Base-by-base conservation (phyloP, 2,113 vertebrate species). In the Dipodomys ordii region DNA sequence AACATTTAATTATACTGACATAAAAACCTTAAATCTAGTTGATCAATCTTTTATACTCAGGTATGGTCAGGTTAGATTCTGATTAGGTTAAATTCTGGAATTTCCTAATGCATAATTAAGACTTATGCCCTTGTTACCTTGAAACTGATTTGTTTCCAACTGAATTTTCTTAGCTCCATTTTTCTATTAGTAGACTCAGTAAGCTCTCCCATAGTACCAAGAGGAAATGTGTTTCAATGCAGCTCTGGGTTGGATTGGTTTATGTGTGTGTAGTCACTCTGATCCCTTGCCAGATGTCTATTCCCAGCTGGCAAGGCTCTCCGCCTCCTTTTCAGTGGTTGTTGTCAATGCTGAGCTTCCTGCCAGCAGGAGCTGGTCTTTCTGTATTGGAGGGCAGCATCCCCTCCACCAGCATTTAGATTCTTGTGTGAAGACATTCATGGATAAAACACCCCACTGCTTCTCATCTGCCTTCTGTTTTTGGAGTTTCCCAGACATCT, bases 281-380 rank as follows among this genome's bases (percentile, higher is more conserved):
- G 97, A 98, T 98, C 95, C 87, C 87, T 73, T 97, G 98, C 98
- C 98, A 98, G 98, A 96, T 97, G 96, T 96, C 97, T 96, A 35
- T 97, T 91, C 97, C 88, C 95, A 97, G 97, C 97, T 98, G 97
- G 98, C 98, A 98, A 96, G 78, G 88, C 91, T 96, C 88, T 68
- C 94, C 32, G 12, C 97, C 96, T 97, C 95, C 62, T 93, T 98
- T 96, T 97, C 97, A 97, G 71, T 91, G 88, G 69, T 74, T 30
- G 76, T 93, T 97, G 95, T 97, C 92, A 97, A 96, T 7, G 95
- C 95, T 73, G 83, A 95, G 85, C 96, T 98, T 98, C 95, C 92
- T 98, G 97, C 96, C 98, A 98, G 97, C 6, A 0, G 90, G 94
- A 94, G 86, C 91, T 94, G 53, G 93, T 97, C 93, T 88, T 90